Conservation (phyloP, 2,113 vertebrate species). For the Nothobranchius furzeri region DNA sequence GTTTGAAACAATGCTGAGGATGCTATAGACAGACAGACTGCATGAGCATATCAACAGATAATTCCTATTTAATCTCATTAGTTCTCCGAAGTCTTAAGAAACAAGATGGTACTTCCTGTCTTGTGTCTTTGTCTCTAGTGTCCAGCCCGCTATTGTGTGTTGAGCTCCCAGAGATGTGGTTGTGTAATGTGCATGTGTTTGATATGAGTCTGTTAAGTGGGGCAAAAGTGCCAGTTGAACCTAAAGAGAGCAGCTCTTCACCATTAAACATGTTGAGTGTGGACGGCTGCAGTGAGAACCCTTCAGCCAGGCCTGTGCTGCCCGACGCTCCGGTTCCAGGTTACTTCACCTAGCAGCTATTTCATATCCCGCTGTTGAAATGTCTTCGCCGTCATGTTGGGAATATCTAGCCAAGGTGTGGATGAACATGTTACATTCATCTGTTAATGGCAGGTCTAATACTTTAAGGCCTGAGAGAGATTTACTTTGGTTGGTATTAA, state of each 20-base stretch:
- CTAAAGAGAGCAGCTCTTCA: background rate
- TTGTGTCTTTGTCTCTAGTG: conserved; percentile 17
- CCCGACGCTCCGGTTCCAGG: conserved; percentile 44
- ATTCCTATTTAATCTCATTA: conserved; percentile 81
- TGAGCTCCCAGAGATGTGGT: background rate
- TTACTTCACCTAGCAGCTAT: conserved; percentile 79
- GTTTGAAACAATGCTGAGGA: conserved; percentile 29
- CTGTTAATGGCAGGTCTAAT: conserved; percentile 76
- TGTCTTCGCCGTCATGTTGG: conserved; percentile 62
- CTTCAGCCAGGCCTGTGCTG: conserved; percentile 23
- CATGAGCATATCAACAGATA: conserved; percentile 71
- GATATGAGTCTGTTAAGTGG: background rate
- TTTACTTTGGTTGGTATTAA: conserved; percentile 89
- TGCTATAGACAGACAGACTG: conserved; percentile 38
- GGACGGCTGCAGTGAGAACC: conserved; percentile 21
- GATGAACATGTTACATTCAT: conserved; percentile 79
- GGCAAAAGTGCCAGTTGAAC: conserved; percentile 2
- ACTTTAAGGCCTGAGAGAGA: conserved; percentile 79
- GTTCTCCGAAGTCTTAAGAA: conserved; percentile 62
- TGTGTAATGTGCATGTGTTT: conserved; percentile 6
- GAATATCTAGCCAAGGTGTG: conserved; percentile 82
- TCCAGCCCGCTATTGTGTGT: background rate
- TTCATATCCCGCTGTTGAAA: conserved; percentile 73
- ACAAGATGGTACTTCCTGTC: conserved; percentile 36
- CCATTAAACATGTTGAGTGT: background rate